Percentiles rank a stretch among this genome's conserved stretches.
Conservation (phyloP, 1,140 invertebrate species). For the Brachionus sp. region DNA sequence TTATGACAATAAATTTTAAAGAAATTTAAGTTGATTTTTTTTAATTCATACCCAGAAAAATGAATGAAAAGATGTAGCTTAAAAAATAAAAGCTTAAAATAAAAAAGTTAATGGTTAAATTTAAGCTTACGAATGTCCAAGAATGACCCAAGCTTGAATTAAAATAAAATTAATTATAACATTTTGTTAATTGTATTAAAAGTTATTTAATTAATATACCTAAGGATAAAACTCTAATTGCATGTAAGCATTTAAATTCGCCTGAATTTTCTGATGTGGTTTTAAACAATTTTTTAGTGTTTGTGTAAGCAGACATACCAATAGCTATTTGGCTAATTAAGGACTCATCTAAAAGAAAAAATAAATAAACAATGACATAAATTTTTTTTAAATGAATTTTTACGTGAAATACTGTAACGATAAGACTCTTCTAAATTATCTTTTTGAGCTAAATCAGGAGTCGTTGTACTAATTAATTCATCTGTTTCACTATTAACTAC, state of each 20-base stretch:
- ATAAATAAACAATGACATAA: neutral
- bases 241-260: slow-evolving; percentile 17
- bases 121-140: slow-evolving; percentile 71
- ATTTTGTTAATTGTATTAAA: neutral
- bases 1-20: slow-evolving; percentile 45
- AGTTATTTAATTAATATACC: neutral
- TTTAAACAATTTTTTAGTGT: slow-evolving; percentile 25
- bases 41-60: neutral
- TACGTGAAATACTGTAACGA: neutral
- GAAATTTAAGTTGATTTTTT: neutral
- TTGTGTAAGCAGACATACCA: slow-evolving; percentile 19
- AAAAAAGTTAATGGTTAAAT: slow-evolving; percentile 45
- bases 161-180: slow-evolving; percentile 49
- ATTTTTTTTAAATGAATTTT: neutral
- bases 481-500: slow-evolving; percentile 11
- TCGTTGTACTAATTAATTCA: neutral
- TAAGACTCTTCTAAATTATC: neutral
- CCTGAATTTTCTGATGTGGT: neutral
- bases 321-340: neutral
- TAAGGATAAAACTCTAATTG: slow-evolving; percentile 29
- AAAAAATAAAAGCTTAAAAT: slow-evolving; percentile 53
- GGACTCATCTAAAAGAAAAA: neutral
- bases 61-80: neutral
- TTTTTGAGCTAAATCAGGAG: neutral
- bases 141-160: slow-evolving; percentile 72